Conservation (phyloP, 2,113 vertebrate genomes). For the Oceanites oceanicus region DNA sequence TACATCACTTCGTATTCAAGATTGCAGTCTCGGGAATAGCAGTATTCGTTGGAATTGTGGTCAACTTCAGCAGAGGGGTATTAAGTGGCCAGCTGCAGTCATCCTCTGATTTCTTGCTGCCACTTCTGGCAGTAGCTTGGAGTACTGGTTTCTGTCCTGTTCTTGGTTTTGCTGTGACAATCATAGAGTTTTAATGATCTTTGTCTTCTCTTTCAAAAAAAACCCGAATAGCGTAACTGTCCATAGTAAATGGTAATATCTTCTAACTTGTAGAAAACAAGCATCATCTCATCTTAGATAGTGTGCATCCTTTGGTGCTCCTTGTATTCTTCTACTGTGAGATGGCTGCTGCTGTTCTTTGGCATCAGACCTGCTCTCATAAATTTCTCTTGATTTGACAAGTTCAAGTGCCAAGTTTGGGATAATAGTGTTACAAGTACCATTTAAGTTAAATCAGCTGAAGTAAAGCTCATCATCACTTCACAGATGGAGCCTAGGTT, state of each 20-base stretch:
- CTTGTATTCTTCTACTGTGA: background rate
- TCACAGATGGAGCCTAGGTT: background rate
- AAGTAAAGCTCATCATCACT: background rate
- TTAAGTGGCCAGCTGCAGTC: background rate
- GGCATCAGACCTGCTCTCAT: background rate
- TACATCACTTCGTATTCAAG: background rate
- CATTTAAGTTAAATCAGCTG: background rate
- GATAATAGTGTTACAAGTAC: background rate
- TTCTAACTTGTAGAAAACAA: background rate
- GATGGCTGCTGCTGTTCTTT: background rate
- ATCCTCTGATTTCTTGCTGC: background rate
- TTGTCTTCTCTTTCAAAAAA: background rate
- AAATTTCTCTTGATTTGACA: background rate
- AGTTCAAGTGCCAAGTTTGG: background rate
- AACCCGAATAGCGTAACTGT: background rate
- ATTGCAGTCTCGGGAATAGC: background rate
- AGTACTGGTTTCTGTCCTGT: background rate
- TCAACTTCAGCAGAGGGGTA: background rate
- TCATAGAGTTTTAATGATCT: background rate
- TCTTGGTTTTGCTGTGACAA: background rate
- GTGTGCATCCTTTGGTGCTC: background rate
- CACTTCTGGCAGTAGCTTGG: background rate
- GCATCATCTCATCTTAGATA: background rate
- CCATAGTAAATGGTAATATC: background rate
- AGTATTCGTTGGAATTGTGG: background rate